A percentile compares a stretch with the other conserved stretches of the same genome.
These are phyloP conservation scores for Stenopsyche tienmushanensis DNA, from an alignment of 1,140 invertebrate species.

Conservation along the genomic window DNA sequence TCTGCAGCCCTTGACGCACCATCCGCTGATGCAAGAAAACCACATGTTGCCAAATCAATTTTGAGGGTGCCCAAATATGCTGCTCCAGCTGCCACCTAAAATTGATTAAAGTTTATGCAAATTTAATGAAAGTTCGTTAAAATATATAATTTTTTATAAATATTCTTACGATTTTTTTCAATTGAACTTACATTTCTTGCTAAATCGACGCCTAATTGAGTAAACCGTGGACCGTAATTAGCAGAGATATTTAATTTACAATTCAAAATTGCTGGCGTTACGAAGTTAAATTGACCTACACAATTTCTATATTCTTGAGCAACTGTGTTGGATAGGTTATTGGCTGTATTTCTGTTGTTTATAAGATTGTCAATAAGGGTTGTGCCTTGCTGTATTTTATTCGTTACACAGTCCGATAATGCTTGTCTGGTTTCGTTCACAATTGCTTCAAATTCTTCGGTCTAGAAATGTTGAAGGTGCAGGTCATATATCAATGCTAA, in stretches of 20 bases:
- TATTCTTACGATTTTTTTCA: not conserved
- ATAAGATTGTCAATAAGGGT: too few species aligned
- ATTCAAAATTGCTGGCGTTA: too few species aligned
- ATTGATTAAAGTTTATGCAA: not conserved
- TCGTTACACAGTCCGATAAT: too few species aligned
- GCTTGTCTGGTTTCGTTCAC: too few species aligned
- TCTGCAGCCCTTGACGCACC: not conserved
- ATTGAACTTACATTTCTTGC: not conserved
- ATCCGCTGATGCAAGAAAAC: not conserved
- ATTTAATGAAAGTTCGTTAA: not conserved
- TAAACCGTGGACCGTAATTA: not conserved
- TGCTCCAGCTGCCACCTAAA: not conserved
- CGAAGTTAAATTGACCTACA: too few species aligned
- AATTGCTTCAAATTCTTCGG: too few species aligned
- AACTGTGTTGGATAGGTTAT: too few species aligned
- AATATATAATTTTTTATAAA: not conserved
- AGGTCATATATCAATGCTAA: too few species aligned
- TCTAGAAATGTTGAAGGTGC: too few species aligned
- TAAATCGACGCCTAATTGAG: not conserved
- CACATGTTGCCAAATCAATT: constrained; percentile 2
- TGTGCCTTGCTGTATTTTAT: too few species aligned
- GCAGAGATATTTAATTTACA: constrained; percentile 10
- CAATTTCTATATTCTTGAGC: too few species aligned
- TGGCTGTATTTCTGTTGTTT: too few species aligned
- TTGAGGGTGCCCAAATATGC: constrained; percentile 8